phyloP scores from a whole-genome alignment of 2,113 vertebrate species.

The Uropsilus gracilis region DNA sequence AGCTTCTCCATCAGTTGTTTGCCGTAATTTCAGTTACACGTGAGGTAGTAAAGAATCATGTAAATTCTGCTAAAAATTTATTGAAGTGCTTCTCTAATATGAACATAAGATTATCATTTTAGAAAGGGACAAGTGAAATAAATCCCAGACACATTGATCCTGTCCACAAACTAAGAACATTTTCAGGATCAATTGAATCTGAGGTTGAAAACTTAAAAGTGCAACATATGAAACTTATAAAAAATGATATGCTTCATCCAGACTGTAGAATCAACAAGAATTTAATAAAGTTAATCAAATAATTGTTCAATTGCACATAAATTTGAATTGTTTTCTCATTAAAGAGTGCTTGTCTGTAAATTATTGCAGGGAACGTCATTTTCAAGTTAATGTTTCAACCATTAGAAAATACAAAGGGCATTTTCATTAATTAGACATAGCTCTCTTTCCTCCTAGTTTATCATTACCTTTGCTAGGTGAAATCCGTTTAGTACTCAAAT shows the following conservation, averaged over 20 bases:
- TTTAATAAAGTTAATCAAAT: conserved; percentile 91
- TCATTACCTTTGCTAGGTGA: conserved; percentile 82
- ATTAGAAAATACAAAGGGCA: conserved; percentile 89
- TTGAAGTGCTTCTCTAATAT: conserved; percentile 79
- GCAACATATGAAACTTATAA: conserved; percentile 82
- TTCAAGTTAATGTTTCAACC: conserved; percentile 88
- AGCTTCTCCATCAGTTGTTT: not conserved
- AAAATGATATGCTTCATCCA: conserved; percentile 85
- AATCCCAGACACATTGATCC: conserved; percentile 57
- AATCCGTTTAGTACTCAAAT: conserved; percentile 82
- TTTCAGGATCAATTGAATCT: conserved; percentile 78
- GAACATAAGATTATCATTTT: conserved; percentile 77
- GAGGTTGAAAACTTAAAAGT: conserved; percentile 81
- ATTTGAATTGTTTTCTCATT: conserved; percentile 90
- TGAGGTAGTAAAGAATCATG: conserved; percentile 61
- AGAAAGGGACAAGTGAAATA: conserved; percentile 78
- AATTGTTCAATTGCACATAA: conserved; percentile 87
- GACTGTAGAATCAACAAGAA: conserved; percentile 88
- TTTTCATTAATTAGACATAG: conserved; percentile 88
- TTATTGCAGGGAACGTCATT: conserved; percentile 88
- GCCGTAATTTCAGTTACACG: conserved; percentile 69
- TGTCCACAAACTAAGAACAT: conserved; percentile 70
- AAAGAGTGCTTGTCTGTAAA: conserved; percentile 88
- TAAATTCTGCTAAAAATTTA: conserved; percentile 82
- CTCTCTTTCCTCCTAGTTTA: conserved; percentile 81